Conservation (phyloP, 2,113 vertebrate species). For the Microtus montanus region DNA sequence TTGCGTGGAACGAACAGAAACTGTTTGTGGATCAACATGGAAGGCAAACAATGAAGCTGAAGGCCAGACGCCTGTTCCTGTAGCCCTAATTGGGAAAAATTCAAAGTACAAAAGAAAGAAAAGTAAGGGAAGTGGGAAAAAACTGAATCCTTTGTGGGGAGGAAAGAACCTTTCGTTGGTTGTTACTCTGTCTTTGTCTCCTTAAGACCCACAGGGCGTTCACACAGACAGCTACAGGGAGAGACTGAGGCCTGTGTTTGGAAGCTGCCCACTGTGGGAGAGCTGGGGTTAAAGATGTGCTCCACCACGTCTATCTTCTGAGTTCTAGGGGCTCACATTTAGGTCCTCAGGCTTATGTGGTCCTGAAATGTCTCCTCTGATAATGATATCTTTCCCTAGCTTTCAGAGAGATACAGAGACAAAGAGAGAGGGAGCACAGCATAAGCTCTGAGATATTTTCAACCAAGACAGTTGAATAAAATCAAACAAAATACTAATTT, state of each 20-base stretch:
- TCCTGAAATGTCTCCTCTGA: background rate
- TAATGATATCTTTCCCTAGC: background rate
- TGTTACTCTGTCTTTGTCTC: background rate
- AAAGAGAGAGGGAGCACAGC: background rate
- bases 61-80: background rate
- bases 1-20: constrained; percentile 20
- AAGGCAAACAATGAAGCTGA: background rate
- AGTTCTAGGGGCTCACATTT: background rate
- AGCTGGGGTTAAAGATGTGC: background rate
- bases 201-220: background rate
- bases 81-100: background rate
- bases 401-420: background rate
- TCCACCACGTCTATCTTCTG: background rate
- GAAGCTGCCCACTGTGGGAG: background rate
- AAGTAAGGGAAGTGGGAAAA: background rate
- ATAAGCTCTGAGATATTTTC: background rate
- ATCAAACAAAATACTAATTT: background rate
- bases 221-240: background rate
- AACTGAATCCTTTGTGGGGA: background rate
- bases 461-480: background rate
- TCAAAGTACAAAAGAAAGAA: background rate
- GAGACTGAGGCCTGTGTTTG: background rate
- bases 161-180: background rate
- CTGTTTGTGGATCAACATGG: background rate
- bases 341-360: background rate